Evolutionary conservation across 2,113 vertebrate species (phyloP).

Genomic region (Cyprinodon tularosa): DNA sequence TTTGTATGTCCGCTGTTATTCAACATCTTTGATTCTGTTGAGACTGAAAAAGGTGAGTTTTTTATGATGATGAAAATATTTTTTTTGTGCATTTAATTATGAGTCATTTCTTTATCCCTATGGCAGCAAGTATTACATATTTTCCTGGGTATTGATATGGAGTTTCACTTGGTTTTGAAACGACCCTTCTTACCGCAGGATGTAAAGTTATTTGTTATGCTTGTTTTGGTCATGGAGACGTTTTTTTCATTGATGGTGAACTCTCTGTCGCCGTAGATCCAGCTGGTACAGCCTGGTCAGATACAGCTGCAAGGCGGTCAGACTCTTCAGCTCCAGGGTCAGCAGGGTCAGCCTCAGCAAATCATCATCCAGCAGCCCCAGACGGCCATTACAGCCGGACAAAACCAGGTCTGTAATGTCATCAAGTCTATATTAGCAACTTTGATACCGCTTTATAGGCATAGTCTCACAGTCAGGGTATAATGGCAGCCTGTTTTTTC

Average conservation of each 20-base stretch:
- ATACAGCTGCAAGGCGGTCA: constrained; percentile 98
- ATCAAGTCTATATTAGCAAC: not conserved
- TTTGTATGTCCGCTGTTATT: too few species aligned
- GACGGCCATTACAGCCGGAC: constrained; percentile 94
- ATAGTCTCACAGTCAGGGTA: not conserved
- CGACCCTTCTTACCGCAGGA: not conserved
- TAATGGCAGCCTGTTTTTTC: not conserved
- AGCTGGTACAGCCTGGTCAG: constrained; percentile 95
- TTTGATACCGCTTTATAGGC: too few species aligned
- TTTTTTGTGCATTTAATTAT: too few species aligned
- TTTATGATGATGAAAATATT: too few species aligned
- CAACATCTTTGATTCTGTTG: too few species aligned
- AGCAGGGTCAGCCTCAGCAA: constrained; percentile 96
- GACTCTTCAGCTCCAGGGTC: constrained; percentile 94
- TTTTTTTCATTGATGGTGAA: not conserved
- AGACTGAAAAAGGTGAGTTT: too few species aligned
- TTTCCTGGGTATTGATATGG: too few species aligned
- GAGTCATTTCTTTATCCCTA: too few species aligned
- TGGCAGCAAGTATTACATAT: too few species aligned
- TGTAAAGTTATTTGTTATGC: not conserved
- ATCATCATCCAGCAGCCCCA: constrained; percentile 99
- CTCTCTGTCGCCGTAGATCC: constrained; percentile 69
- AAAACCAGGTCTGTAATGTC: constrained; percentile 87
- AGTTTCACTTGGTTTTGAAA: too few species aligned
- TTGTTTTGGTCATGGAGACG: not conserved